These are phyloP conservation scores for Agriopis marginaria DNA, from an alignment of 2,888 invertebrate genomes.

Conservation along the genomic window DNA sequence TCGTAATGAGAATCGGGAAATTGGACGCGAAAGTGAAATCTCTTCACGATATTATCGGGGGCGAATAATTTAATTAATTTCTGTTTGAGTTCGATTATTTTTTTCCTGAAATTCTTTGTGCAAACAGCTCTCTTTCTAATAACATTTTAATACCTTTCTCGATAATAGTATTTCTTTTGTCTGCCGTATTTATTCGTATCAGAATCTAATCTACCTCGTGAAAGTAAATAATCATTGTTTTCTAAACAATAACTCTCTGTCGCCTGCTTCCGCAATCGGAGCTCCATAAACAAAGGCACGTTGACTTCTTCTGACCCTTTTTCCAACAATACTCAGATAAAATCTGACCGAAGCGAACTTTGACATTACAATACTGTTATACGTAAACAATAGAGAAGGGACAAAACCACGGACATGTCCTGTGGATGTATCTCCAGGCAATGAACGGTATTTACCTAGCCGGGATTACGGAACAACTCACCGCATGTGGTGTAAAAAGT, in stretches of 20 bases:
- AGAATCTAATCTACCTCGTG: conserved; percentile 6
- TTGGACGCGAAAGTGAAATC: conserved; percentile 24
- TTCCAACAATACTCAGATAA: conserved; percentile 45
- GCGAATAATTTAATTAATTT: conserved; percentile 34
- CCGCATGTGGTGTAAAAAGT: conserved; percentile 34
- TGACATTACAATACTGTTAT: conserved; percentile 40
- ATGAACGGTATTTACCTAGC: conserved; percentile 40
- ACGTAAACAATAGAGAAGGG: conserved; percentile 41
- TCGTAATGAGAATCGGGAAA: conserved; percentile 46
- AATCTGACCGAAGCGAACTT: conserved; percentile 46
- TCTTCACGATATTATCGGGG: conserved; percentile 26
- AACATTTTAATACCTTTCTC: conserved; percentile 12
- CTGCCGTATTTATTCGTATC: neutral
- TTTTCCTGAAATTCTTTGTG: conserved; percentile 5
- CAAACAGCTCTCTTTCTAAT: conserved; percentile 14
- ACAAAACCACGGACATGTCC: conserved; percentile 41
- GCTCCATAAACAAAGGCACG: conserved; percentile 35
- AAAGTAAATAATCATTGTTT: conserved; percentile 17
- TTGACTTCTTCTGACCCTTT: conserved; percentile 40
- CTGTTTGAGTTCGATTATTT: conserved; percentile 26
- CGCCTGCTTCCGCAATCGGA: conserved; percentile 24
- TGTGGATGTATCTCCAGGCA: conserved; percentile 36
- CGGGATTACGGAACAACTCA: conserved; percentile 35
- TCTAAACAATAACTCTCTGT: conserved; percentile 17
- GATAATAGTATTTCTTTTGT: neutral